phyloP scores from a whole-genome alignment of 2,113 vertebrate genomes.

The Lamprologus sp. region DNA sequence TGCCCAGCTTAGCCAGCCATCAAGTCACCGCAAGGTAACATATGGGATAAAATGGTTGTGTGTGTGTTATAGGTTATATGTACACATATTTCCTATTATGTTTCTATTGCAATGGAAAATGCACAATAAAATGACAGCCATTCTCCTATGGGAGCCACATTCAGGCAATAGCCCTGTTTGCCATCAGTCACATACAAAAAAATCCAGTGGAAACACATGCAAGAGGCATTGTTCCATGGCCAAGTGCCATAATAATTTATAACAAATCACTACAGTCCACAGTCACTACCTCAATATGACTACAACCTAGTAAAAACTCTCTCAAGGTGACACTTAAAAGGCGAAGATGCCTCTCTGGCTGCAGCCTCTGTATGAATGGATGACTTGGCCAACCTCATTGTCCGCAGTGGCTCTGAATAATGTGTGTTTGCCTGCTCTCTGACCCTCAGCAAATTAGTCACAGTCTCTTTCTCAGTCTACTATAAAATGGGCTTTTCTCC shows the following conservation, averaged over 20 bases:
- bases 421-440: slow-evolving; percentile 65
- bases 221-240: not conserved
- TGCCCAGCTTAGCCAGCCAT: slow-evolving; percentile 73
- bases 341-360: slow-evolving; percentile 17
- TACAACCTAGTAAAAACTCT: slow-evolving; percentile 12
- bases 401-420: slow-evolving; percentile 61
- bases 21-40: slow-evolving; percentile 79
- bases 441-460: slow-evolving; percentile 67
- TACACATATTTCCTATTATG: not conserved
- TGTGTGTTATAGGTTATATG: not conserved
- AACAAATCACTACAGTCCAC: slow-evolving; percentile 4
- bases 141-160: not conserved
- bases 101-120: not conserved
- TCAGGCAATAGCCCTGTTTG: not conserved
- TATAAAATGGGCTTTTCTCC: slow-evolving; percentile 47
- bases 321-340: slow-evolving; percentile 51
- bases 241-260: not conserved
- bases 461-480: slow-evolving; percentile 38
- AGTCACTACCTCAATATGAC: not conserved
- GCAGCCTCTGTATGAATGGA: slow-evolving; percentile 38
- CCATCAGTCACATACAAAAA: not conserved
- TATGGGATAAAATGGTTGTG: slow-evolving; percentile 21
- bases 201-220: not conserved
- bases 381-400: slow-evolving; percentile 53
- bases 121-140: not conserved